A percentile compares a stretch with the other conserved stretches of the same genome.
phyloP scores from a whole-genome alignment of 2,797 vertebrate genomes.

The Hafferia zeledoni region DNA sequence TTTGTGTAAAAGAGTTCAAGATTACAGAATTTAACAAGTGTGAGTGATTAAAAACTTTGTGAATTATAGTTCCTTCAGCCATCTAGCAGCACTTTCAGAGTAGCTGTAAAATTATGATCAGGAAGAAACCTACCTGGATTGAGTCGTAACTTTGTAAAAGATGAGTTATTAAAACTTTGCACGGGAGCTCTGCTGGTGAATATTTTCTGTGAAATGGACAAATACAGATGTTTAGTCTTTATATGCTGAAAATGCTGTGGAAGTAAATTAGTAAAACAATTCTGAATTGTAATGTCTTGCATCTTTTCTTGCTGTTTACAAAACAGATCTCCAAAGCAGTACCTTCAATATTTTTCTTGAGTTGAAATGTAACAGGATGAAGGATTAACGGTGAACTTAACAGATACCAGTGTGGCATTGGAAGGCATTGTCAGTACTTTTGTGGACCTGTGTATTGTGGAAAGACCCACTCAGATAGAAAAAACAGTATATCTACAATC shows the following conservation, averaged over 20 bases:
- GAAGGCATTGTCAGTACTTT: neutral
- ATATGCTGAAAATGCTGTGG: neutral
- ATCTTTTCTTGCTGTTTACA: neutral
- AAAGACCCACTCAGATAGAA: neutral
- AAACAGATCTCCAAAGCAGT: neutral
- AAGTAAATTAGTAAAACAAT: neutral
- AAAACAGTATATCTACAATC: neutral
- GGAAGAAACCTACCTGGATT: neutral
- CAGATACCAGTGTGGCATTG: too few species aligned
- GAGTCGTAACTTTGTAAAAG: neutral
- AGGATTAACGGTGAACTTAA: neutral
- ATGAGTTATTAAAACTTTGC: neutral
- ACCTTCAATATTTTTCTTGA: neutral
- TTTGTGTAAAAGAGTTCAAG: conserved; percentile 51
- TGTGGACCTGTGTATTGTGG: neutral
- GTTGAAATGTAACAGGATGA: neutral
- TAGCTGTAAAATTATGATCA: neutral
- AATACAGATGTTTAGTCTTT: neutral
- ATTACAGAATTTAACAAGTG: conserved; percentile 55
- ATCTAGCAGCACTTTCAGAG: neutral
- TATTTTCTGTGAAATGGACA: neutral
- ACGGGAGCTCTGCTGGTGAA: neutral
- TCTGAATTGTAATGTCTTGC: neutral
- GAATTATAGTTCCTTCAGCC: conserved; percentile 37
- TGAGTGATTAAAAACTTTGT: conserved; percentile 59